phyloP scores from a whole-genome alignment of 2,113 vertebrate genomes.

The Petaurus breviceps region DNA sequence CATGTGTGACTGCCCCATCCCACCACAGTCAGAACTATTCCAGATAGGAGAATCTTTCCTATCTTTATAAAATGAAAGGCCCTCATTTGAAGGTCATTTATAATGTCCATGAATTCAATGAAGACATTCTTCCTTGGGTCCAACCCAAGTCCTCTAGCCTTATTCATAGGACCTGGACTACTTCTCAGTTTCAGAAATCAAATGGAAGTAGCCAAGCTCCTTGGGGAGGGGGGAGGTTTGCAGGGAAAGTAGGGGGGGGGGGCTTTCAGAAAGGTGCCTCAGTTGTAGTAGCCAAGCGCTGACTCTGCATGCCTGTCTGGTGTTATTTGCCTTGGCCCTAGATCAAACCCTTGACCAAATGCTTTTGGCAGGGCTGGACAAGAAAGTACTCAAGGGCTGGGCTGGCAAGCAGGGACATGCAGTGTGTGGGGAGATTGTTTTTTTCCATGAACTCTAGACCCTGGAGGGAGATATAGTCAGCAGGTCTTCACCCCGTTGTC shows the following conservation, averaged over 20 bases:
- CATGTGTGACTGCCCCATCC: neutral
- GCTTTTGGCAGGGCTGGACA: slow-evolving; percentile 51
- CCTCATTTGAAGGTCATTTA: neutral
- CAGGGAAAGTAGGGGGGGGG: neutral
- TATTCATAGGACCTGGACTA: neutral
- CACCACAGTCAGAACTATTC: neutral
- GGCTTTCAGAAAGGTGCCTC: slow-evolving; percentile 58
- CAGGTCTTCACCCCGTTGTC: too few species aligned
- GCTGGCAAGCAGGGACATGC: slow-evolving; percentile 59
- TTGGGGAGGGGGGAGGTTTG: neutral
- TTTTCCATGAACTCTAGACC: neutral
- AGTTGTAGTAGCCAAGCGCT: slow-evolving; percentile 66
- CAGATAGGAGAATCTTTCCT: neutral
- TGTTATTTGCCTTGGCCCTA: slow-evolving; percentile 74
- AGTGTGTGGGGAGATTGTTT: slow-evolving; percentile 29
- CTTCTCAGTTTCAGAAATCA: neutral
- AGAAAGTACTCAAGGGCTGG: slow-evolving; percentile 43
- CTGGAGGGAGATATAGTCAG: neutral
- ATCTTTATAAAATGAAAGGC: neutral
- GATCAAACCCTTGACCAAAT: slow-evolving; percentile 62
- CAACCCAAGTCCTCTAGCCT: neutral
- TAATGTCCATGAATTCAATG: neutral
- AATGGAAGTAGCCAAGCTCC: neutral
- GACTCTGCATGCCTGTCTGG: slow-evolving; percentile 70
- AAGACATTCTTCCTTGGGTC: neutral